Evolutionary conservation across 2,113 vertebrate genomes (phyloP).

Genomic region (Mastomys coucha): DNA sequence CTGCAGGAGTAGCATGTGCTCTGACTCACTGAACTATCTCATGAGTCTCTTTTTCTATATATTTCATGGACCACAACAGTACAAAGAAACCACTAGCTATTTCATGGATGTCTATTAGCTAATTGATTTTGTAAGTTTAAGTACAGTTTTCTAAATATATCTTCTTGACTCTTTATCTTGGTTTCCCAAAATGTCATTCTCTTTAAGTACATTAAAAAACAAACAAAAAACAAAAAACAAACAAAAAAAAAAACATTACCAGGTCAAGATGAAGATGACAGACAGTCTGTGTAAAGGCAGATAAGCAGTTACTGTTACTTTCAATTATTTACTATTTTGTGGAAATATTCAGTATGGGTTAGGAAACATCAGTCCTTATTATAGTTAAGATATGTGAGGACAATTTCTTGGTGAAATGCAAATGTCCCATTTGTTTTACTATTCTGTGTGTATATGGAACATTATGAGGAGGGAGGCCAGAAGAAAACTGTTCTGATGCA

Average conservation of each 20-base stretch:
- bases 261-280: background rate
- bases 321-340: background rate
- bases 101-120: background rate
- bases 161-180: background rate
- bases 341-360: slow-evolving; percentile 29
- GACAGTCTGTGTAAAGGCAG: background rate
- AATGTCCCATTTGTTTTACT: slow-evolving; percentile 55
- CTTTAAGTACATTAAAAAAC: background rate
- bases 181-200: background rate
- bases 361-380: background rate
- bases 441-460: slow-evolving; percentile 18
- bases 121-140: background rate
- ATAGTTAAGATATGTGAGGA: slow-evolving; percentile 6
- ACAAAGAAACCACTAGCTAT: background rate
- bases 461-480: slow-evolving; percentile 70
- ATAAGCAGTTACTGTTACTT: background rate
- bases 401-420: slow-evolving; percentile 37
- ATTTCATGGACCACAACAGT: background rate
- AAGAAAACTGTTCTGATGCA: slow-evolving; percentile 70
- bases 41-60: background rate
- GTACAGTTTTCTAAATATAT: background rate
- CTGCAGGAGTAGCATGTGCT: background rate
- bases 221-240: too few species aligned
- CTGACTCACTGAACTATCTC: too few species aligned
- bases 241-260: background rate